Base-by-base conservation (phyloP, 2,888 invertebrate species). In the Aradus depressus region DNA sequence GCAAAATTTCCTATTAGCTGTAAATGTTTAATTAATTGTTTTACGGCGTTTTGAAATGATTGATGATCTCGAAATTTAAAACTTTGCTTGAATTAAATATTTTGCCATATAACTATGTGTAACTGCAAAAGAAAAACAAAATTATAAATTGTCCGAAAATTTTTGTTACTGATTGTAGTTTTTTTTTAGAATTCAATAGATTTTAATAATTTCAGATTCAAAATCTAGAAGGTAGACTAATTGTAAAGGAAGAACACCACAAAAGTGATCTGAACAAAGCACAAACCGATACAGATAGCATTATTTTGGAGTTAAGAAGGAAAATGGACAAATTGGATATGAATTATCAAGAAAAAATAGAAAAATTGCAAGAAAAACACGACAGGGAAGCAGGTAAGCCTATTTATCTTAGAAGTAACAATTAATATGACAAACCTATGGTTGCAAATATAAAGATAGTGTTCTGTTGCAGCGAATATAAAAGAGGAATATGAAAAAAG, bases 321-420 rank as follows among this genome's bases (percentile, higher is more conserved):
- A 73, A 83, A 50, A 72, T 85, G 64, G 79, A 81, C 63, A 82
- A 82, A 67, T 76, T 84, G 50, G 84, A 84, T 62, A 79, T 81
- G 66, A 73, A 73, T 5, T 82, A 85, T 65, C 79, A 81, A 41
- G 82, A 82, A 55, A 77, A 80, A 60, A 72, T 81, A 6, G 84
- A 85, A 56, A 75, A 77, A 57, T 66, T 84, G 63, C 73, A 73
- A 14, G 75, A 76, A 50, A 68, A 75, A 57, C 80, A 81, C 64
- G 78, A 80, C 58, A 71, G 70, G 55, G 81, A 84, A 66, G 70
- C 79, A 68, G 83, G 84, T 84, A 65, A 65, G 62, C 57, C n/a
- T 8, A 34, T n/a, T 16, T 32, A 4, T 22, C 38, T 31, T 50
- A 3, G 23, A 2, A 26, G 18, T 31, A 50, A 35, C 3, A 4